Conservation (phyloP, 2,888 invertebrate genomes). For the Lasiommata megera region DNA sequence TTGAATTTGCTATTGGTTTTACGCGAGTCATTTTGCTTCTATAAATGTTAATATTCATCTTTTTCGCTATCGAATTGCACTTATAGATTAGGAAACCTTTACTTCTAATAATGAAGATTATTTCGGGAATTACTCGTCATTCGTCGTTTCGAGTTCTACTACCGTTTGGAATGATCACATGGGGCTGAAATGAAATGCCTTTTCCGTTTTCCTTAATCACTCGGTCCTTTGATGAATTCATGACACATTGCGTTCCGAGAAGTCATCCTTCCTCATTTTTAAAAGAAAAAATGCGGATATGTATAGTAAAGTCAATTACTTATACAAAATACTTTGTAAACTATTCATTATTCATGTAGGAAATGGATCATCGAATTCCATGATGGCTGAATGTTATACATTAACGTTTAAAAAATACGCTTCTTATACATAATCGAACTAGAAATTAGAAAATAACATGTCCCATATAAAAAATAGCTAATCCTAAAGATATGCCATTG, state of each 20-base stretch:
- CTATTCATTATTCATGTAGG: background rate
- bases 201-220: conserved; percentile 24
- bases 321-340: background rate
- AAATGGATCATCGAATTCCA: background rate
- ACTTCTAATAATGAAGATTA: too few relatives aligned
- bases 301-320: background rate
- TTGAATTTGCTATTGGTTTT: too few relatives aligned
- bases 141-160: conserved; percentile 9
- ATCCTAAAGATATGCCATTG: too few relatives aligned
- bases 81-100: too few relatives aligned
- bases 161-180: conserved; percentile 5
- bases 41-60: too few relatives aligned
- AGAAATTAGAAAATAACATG: too few relatives aligned
- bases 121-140: too few relatives aligned
- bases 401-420: background rate
- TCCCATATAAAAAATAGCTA: too few relatives aligned
- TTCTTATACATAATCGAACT: background rate
- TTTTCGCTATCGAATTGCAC: too few relatives aligned
- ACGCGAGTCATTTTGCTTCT: too few relatives aligned
- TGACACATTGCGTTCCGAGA: conserved; percentile 21
- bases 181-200: conserved; percentile 7
- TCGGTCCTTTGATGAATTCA: conserved; percentile 18
- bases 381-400: background rate
- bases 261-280: conserved; percentile 1
- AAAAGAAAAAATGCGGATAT: background rate